phyloP scores from a whole-genome alignment of 2,797 vertebrate species.

The Hyperoplus immaculatus region DNA sequence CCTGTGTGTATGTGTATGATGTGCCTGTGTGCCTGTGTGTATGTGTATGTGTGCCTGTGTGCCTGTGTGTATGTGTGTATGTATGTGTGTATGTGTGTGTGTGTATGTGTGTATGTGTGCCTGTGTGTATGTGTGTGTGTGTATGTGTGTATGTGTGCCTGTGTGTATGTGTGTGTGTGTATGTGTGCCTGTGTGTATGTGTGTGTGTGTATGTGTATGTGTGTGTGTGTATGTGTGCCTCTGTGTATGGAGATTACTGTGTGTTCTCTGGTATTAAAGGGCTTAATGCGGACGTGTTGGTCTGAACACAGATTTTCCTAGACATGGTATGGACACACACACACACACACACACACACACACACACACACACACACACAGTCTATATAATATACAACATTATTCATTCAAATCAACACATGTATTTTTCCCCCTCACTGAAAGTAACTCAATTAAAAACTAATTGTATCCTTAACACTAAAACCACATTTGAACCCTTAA shows the following conservation, averaged over 20 bases:
- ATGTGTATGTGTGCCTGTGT: constrained; percentile 36
- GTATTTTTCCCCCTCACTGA: background rate
- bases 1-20: too few species aligned
- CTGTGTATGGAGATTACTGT: constrained; percentile 59
- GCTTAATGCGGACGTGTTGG: constrained; percentile 49
- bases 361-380: background rate
- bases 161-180: constrained; percentile 13
- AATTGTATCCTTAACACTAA: background rate
- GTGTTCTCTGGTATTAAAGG: constrained; percentile 57
- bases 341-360: constrained; percentile 7
- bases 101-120: constrained; percentile 2
- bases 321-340: constrained; percentile 27
- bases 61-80: constrained; percentile 8
- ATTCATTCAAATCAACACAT: background rate
- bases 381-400: background rate
- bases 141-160: constrained; percentile 22
- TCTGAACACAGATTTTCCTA: constrained; percentile 44
- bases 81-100: constrained; percentile 30
- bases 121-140: background rate
- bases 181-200: constrained; percentile 33
- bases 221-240: constrained; percentile 27
- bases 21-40: too few species aligned
- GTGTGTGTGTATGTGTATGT: constrained; percentile 6
- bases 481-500: too few species aligned
- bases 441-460: too few species aligned